Evolutionary conservation across 2,888 invertebrate genomes (phyloP).

Genomic region (Rhyacophila evoluta): DNA sequence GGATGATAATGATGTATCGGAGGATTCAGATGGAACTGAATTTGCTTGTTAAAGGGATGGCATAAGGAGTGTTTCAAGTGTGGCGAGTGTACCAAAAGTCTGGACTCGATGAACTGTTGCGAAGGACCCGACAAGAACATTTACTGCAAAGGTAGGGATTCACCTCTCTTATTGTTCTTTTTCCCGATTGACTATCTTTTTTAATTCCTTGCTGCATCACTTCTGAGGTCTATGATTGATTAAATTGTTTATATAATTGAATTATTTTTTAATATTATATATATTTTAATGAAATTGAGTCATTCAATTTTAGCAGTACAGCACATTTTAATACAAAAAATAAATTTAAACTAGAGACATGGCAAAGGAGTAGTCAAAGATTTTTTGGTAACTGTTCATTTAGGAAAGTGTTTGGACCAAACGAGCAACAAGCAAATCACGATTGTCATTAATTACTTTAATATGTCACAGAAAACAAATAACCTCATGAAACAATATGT

Average conservation of each 20-base stretch:
- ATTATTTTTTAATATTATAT: background rate
- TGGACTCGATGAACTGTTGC: conserved; percentile 92
- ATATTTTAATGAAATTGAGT: no score
- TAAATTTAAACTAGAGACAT: background rate
- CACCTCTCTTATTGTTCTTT: conserved; percentile 33
- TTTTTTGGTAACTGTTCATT: no score
- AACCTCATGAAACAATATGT: no score
- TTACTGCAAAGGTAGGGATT: conserved; percentile 89
- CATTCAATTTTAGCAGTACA: background rate
- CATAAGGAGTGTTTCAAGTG: conserved; percentile 96
- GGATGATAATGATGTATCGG: background rate
- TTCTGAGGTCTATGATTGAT: conserved; percentile 27
- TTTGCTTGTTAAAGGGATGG: conserved; percentile 79
- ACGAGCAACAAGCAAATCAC: no score
- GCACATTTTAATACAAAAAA: background rate
- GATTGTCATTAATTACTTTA: no score
- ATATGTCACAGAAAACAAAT: no score
- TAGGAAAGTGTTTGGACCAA: no score
- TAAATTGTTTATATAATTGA: background rate
- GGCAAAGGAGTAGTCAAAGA: background rate
- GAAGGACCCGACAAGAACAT: conserved; percentile 96
- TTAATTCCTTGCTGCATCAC: conserved; percentile 39
- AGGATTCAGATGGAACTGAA: conserved; percentile 51
- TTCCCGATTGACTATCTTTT: conserved; percentile 19
- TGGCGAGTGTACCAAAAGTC: conserved; percentile 85